phyloP scores from a whole-genome alignment of 2,888 invertebrate species.

The Platypus cylindrus region DNA sequence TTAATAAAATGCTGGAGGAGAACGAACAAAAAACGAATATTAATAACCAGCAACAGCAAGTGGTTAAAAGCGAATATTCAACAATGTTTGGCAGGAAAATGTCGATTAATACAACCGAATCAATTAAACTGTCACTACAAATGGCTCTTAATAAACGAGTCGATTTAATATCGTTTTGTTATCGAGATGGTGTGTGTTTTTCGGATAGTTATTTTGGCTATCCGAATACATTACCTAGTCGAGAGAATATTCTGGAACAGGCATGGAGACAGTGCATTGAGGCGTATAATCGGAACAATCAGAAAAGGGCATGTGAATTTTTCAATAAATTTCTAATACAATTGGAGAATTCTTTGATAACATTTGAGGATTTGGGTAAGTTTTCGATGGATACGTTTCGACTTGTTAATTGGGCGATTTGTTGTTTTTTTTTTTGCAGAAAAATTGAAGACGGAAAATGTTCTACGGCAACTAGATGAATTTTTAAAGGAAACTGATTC shows the following conservation, averaged over 20 bases:
- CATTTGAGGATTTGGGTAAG: conserved; percentile 13
- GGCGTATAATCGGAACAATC: conserved; percentile 8
- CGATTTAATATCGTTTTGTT: conserved; percentile 5
- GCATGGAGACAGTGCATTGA: conserved; percentile 14
- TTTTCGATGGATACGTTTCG: too few species aligned
- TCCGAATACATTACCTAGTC: conserved; percentile 12
- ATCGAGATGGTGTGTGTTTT: conserved; percentile 1
- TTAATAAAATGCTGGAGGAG: conserved; percentile 18
- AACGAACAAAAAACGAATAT: conserved; percentile 10
- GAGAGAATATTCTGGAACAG: conserved; percentile 15
- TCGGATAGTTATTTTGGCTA: conserved; percentile 12
- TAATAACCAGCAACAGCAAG: not conserved
- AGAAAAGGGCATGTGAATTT: conserved; percentile 6
- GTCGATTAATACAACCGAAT: not conserved
- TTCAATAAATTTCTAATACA: conserved; percentile 10
- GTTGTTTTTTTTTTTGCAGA: conserved; percentile 10
- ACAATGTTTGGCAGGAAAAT: conserved; percentile 6
- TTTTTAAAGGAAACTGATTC: conserved; percentile 8
- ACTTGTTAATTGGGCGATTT: too few species aligned
- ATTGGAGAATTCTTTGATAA: conserved; percentile 10
- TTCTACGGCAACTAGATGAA: conserved; percentile 11
- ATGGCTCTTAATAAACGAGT: conserved; percentile 3
- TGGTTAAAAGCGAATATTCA: conserved; percentile 4
- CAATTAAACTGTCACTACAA: conserved; percentile 8
- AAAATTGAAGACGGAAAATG: conserved; percentile 13